A percentile compares a stretch with the other conserved stretches of the same genome.
Evolutionary conservation across 2,113 vertebrate species (phyloP).

Genomic region (Indri indri): DNA sequence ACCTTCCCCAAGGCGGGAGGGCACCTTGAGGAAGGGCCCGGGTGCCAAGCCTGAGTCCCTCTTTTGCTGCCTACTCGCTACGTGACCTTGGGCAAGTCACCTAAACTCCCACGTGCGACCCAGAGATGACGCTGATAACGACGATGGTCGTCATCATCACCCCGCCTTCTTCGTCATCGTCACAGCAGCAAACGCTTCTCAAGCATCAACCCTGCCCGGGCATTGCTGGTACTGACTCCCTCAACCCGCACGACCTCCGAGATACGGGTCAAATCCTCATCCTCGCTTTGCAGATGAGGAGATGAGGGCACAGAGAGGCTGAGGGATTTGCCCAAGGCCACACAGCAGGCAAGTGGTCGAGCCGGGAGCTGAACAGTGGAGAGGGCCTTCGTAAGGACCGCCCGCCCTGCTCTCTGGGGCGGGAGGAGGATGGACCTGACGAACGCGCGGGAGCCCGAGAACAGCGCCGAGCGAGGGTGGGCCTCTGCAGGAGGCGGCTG

Average conservation of each 20-base stretch:
- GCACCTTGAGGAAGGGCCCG: rapidly evolving
- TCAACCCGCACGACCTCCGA: background rate
- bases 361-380: background rate
- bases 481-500: background rate
- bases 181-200: background rate
- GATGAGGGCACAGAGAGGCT: background rate
- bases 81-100: background rate
- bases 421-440: background rate
- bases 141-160: background rate
- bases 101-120: rapidly evolving
- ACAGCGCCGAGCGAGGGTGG: rapidly evolving
- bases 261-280: rapidly evolving
- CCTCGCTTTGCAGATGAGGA: background rate
- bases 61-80: background rate
- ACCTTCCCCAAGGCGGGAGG: background rate
- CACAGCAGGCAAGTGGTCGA: background rate
- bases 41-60: background rate
- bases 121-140: rapidly evolving
- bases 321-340: background rate
- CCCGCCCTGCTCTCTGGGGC: background rate
- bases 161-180: background rate
- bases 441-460: rapidly evolving
- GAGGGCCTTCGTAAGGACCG: rapidly evolving
- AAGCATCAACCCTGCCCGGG: rapidly evolving
- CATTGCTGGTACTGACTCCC: rapidly evolving